Evolutionary conservation across 2,113 vertebrate species (phyloP).

Genomic region (Lampris incognitus): DNA sequence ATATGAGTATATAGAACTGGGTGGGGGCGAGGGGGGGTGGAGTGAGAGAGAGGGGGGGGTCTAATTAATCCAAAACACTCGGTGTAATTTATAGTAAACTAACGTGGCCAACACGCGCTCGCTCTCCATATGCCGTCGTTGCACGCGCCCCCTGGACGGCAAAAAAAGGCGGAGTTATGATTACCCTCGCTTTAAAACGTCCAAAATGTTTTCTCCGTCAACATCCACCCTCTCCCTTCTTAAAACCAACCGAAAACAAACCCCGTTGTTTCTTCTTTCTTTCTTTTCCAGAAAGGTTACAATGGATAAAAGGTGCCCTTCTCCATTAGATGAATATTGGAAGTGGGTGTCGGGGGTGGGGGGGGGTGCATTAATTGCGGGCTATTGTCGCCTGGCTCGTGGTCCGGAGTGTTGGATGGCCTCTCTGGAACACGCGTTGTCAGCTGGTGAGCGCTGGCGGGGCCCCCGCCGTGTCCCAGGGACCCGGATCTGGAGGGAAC

Average conservation of each 20-base stretch:
- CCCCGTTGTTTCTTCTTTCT: too few relatives aligned
- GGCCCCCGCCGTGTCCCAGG: constrained; percentile 88
- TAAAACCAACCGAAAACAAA: too few relatives aligned
- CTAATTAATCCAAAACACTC: constrained; percentile 14
- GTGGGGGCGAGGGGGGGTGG: background rate
- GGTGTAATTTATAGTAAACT: constrained; percentile 38
- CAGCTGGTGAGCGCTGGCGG: constrained; percentile 97
- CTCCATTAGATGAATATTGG: constrained; percentile 43
- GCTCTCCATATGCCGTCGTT: constrained; percentile 90
- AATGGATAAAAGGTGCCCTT: constrained; percentile 1
- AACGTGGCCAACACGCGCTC: constrained; percentile 73
- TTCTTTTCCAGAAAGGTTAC: constrained; percentile 30
- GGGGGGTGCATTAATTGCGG: constrained; percentile 88
- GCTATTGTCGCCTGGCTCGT: constrained; percentile 86
- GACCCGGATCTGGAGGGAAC: constrained; percentile 81
- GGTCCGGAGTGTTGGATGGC: constrained; percentile 89
- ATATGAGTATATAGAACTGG: too few relatives aligned
- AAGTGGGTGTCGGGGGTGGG: constrained; percentile 43
- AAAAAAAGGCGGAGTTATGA: constrained; percentile 15
- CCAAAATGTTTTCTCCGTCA: constrained; percentile 22
- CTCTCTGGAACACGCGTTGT: constrained; percentile 93
- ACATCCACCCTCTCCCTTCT: background rate
- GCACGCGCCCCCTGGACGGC: constrained; percentile 86
- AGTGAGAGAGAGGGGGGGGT: background rate
- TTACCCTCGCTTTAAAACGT: background rate